A percentile compares a stretch with the other conserved stretches of the same genome.
These are phyloP conservation scores for Anoplius nigerrimus DNA, from an alignment of 2,888 invertebrate genomes.

Conservation along the genomic window DNA sequence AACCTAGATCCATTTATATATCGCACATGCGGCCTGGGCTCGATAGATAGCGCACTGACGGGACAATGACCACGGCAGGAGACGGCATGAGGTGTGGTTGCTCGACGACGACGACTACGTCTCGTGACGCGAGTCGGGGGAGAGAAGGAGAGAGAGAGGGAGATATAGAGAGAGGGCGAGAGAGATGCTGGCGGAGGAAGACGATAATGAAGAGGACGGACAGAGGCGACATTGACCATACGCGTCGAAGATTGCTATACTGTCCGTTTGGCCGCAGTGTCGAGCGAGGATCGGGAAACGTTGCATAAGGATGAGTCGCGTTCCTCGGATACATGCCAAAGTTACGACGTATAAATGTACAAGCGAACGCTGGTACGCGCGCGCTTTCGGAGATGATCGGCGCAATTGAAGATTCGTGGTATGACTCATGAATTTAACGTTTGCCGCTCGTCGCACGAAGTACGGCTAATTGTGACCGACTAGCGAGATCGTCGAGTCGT, in stretches of 20 bases:
- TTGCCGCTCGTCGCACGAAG: too few species aligned
- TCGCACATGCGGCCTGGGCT: constrained; percentile 56
- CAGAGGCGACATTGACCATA: constrained; percentile 46
- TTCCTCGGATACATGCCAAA: too few species aligned
- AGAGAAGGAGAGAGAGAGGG: constrained; percentile 22
- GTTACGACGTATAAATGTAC: too few species aligned
- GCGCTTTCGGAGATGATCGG: too few species aligned
- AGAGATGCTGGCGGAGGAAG: not conserved
- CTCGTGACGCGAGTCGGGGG: constrained; percentile 20
- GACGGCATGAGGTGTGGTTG: constrained; percentile 41
- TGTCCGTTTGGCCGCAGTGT: constrained; percentile 31
- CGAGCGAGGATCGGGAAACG: constrained; percentile 1
- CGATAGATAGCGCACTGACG: constrained; percentile 54
- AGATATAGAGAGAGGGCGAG: not conserved
- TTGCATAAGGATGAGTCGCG: too few species aligned
- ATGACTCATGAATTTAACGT: too few species aligned
- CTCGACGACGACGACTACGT: constrained; percentile 20
- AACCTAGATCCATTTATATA: constrained; percentile 60
- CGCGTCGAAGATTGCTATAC: constrained; percentile 37
- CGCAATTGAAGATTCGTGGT: too few species aligned
- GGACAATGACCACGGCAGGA: constrained; percentile 15
- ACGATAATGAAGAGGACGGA: not conserved
- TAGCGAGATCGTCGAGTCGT: too few species aligned
- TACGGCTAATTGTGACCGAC: too few species aligned
- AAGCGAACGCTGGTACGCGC: too few species aligned